Evolutionary conservation across 2,113 vertebrate genomes (phyloP), one percentile per base, ranked within the genome.

Genomic region (Ageneiosus marmoratus): DNA sequence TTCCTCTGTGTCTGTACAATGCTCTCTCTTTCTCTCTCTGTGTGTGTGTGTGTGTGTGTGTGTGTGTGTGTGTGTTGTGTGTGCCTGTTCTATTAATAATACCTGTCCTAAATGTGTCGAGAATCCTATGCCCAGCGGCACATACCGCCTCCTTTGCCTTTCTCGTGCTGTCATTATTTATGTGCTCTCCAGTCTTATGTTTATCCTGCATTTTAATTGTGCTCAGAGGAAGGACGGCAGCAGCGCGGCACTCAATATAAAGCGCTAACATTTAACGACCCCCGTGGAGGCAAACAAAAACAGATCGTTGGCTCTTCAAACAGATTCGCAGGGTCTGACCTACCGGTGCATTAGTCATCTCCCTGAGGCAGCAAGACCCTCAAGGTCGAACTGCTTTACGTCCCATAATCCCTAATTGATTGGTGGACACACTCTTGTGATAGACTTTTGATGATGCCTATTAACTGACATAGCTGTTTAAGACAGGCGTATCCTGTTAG

Each of bases 41-140:
- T 37, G 34, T 62, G 74, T 80, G 72, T 78, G 58, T 73, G 29
- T 70, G 44, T 77, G 51, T 67, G 56, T 65, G 48, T 80, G 58
- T 85, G 50, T 44, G 46, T 63, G 27, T 18, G 55, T 70, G 82
- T n/a, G n/a, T n/a, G n/a, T n/a, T 53, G 58, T 58, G 73, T 80
- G 65, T 77, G 27, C 34, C 24, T 88, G 86, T 89, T 86, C 77
- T 91, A 88, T 89, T 85, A 88, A 77, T 88, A 88, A 84, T 80
- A 65, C 86, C 85, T 83, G 79, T 88, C 90, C 88, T 89, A 88
- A 92, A 93, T 93, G 86, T 92, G 91, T 92, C 90, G 86, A 88
- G 73, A 88, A 86, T 75, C 87, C 84, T 89, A 89, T 87, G 88
- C 87, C 89, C 87, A 81, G 85, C 84, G 87, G 86, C 82, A 83